Evolutionary conservation across 2,113 vertebrate species (phyloP).

Genomic region (Edolisoma coerulescens): DNA sequence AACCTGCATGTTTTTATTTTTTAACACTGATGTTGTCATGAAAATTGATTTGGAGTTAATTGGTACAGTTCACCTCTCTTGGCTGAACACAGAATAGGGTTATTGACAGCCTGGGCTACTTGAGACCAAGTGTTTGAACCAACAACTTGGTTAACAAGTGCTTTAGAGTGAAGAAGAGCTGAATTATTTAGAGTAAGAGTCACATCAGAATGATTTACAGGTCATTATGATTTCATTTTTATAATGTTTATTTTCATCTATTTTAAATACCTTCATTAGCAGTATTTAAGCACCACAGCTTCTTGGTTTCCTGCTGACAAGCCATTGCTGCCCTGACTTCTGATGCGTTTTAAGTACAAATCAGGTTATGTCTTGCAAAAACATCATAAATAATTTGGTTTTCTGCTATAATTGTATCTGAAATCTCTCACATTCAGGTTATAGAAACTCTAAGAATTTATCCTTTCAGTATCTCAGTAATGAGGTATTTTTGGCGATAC

Average conservation of each 20-base stretch:
- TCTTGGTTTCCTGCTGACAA: neutral
- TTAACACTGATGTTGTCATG: neutral
- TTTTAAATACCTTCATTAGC: neutral
- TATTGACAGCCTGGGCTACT: neutral
- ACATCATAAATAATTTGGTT: constrained; percentile 18
- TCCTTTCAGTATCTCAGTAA: neutral
- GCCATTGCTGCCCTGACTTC: neutral
- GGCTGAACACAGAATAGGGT: neutral
- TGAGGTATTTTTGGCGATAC: neutral
- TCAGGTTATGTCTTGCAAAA: neutral
- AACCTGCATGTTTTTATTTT: neutral
- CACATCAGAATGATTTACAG: neutral
- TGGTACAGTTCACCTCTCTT: neutral
- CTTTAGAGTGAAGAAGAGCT: neutral
- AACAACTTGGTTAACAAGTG: neutral
- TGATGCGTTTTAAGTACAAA: neutral
- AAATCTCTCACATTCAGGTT: neutral
- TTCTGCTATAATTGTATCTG: neutral
- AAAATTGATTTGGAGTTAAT: neutral
- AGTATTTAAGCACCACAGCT: neutral
- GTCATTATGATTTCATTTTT: neutral
- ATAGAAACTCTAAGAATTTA: neutral
- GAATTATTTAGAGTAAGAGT: neutral
- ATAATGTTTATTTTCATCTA: neutral
- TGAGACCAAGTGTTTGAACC: neutral